Base-by-base conservation (phyloP, 2,797 vertebrate genomes). In the Siniperca undulata region DNA sequence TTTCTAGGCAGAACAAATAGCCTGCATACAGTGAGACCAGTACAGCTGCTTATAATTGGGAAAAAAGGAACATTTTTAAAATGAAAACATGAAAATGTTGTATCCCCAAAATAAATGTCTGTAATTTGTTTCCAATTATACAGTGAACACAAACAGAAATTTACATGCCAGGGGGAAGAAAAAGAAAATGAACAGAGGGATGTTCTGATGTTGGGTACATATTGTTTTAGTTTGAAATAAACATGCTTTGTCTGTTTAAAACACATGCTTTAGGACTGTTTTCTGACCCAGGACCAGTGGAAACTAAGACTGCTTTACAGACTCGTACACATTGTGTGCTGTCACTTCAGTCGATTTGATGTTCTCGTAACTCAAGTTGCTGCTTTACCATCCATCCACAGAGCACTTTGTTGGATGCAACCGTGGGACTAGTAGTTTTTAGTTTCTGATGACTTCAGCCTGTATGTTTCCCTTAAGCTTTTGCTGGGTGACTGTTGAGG, bases 151-250 rank as follows among this genome's bases (percentile, higher is more conserved):
- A 96, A 96, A 95, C 92, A 82, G 82, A 93, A 90, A 93, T 84
- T 75, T 68, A 93, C 77, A 83, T 73, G 80, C 83, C 83, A 77
- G 74, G 83, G 78, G 94, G 93, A 68, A 85, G 84, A 84, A 91
- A 84, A 93, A 92, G 78, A 92, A 93, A 89, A 90, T 74, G 76
- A 91, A 92, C 85, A 80, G 89, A 85, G 90, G 84, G 83, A 91
- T 91, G 74, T 89, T 86, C 96, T 97, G 95, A 97, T 99, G 97
- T 98, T 96, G 96, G 97, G 95, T 98, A 96, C 96, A 97, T 97
- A 97, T 95, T 99, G 97, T 98, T 98, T 98, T 99, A 99, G 98
- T 97, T 97, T 97, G 96, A 98, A 99, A 99, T 99, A 99, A 99
- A 99, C 97, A 97, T 97, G 93, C 91, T 97, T 97, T 98, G 96